phyloP scores from a whole-genome alignment of 2,113 vertebrate genomes.

The Atrichornis clamosus region DNA sequence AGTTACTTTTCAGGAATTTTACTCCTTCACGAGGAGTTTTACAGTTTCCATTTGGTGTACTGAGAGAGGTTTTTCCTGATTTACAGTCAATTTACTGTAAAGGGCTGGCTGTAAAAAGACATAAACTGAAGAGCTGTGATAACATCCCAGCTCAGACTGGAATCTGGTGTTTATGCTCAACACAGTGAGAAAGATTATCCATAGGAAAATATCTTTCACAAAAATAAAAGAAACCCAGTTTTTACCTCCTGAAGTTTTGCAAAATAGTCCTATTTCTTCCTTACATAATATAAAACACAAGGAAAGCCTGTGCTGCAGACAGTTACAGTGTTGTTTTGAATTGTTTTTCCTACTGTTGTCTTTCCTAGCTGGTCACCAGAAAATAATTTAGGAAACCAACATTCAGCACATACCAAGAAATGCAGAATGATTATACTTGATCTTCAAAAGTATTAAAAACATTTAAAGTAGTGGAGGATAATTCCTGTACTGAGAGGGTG shows the following conservation, averaged over 20 bases:
- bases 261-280: neutral
- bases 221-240: neutral
- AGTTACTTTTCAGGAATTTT: conserved; percentile 22
- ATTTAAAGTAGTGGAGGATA: neutral
- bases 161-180: conserved; percentile 6
- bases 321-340: neutral
- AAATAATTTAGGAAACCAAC: neutral
- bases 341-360: neutral
- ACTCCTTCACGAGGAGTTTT: neutral
- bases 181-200: neutral
- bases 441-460: neutral
- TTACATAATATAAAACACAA: neutral
- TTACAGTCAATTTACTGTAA: conserved; percentile 45
- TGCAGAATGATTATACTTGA: neutral
- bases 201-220: neutral
- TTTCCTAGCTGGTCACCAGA: neutral
- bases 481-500: neutral
- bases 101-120: conserved; percentile 26
- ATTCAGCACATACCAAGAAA: neutral
- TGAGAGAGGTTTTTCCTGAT: neutral
- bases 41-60: conserved; percentile 16
- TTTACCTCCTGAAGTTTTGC: neutral
- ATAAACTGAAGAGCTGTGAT: conserved; percentile 34
- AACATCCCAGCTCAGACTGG: neutral
- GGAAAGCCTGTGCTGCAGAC: neutral